Conservation (phyloP, 2,888 invertebrate genomes). For the Stenichneumon culpator region DNA sequence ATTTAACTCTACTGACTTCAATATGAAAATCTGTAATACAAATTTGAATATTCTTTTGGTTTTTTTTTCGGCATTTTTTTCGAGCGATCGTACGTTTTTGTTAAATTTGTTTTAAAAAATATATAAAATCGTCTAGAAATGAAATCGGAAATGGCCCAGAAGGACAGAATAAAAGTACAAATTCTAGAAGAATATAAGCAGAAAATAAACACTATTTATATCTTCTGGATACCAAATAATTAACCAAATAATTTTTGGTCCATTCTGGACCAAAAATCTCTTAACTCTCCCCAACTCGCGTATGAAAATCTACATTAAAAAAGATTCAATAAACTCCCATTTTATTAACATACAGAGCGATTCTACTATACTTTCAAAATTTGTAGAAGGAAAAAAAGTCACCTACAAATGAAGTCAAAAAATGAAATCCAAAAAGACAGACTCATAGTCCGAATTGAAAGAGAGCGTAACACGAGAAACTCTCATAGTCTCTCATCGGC, state of each 20-base stretch:
- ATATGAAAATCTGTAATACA: background rate
- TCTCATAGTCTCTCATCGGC: background rate
- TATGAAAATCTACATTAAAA: background rate
- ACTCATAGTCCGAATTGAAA: background rate
- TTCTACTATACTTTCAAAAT: background rate
- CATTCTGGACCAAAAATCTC: background rate
- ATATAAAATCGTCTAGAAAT: background rate
- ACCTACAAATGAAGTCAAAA: slow-evolving; percentile 11
- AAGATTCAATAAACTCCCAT: slow-evolving; percentile 5
- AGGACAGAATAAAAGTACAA: slow-evolving; percentile 16
- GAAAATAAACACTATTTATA: slow-evolving; percentile 4
- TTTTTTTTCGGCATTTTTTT: background rate
- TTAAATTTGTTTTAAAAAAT: slow-evolving; percentile 1
- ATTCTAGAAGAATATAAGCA: too few species aligned
- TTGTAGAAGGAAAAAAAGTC: background rate
- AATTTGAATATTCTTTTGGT: slow-evolving; percentile 11
- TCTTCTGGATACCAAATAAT: background rate
- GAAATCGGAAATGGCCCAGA: background rate
- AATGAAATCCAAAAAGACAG: background rate
- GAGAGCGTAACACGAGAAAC: background rate
- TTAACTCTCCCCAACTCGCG: too few species aligned
- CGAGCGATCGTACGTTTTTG: background rate
- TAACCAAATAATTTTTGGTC: too few species aligned
- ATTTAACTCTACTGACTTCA: too few species aligned
- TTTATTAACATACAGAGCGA: background rate